phyloP scores from a whole-genome alignment of 2,888 invertebrate species.

The Sesia apiformis region DNA sequence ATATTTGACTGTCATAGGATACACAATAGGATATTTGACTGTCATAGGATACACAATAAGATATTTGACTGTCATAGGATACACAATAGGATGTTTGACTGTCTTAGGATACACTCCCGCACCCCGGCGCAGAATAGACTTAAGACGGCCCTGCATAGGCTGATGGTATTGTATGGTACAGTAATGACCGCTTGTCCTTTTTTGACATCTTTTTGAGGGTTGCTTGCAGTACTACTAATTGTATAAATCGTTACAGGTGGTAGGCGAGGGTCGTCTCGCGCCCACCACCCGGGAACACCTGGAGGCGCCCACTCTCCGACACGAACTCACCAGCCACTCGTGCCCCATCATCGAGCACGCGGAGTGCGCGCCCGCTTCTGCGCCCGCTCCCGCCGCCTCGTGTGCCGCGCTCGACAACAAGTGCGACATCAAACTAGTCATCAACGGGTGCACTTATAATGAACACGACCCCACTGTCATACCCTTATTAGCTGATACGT shows the following conservation, averaged over 20 bases:
- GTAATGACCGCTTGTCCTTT: background rate
- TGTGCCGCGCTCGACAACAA: constrained; percentile 11
- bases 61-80: too few species aligned
- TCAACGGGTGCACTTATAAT: constrained; percentile 47
- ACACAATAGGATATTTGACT: too few species aligned
- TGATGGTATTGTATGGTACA: background rate
- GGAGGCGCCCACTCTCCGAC: constrained; percentile 63
- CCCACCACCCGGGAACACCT: constrained; percentile 62
- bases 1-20: too few species aligned
- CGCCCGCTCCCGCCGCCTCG: constrained; percentile 6
- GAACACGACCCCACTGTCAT: constrained; percentile 43
- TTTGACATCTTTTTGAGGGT: background rate
- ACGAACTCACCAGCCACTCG: constrained; percentile 76
- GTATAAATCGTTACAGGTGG: constrained; percentile 47
- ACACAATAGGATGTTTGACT: too few species aligned
- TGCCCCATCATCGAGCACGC: constrained; percentile 81
- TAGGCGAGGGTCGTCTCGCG: constrained; percentile 73
- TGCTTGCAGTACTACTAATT: background rate
- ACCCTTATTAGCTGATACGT: constrained; percentile 55
- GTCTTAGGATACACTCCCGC: too few species aligned
- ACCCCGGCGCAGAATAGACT: too few species aligned
- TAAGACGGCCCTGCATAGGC: background rate
- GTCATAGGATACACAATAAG: too few species aligned
- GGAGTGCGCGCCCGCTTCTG: constrained; percentile 18
- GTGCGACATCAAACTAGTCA: constrained; percentile 54